Evolutionary conservation across 2,888 invertebrate genomes (phyloP).

Genomic region (Drosophila mayaguana): DNA sequence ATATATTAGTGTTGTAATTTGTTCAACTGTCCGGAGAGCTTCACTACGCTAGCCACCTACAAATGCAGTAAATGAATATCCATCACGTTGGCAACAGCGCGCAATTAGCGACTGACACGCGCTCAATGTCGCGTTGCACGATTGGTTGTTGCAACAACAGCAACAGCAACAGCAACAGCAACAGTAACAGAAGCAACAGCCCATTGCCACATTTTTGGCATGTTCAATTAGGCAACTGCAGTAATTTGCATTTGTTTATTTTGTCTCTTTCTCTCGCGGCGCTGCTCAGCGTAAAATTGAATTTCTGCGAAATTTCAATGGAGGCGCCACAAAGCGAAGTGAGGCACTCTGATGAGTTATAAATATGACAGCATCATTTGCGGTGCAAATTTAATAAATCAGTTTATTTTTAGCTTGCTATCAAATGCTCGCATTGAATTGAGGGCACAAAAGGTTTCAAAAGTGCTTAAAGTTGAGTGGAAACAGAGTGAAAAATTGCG

Average conservation of each 20-base stretch:
- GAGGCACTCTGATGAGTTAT: slow-evolving; percentile 32
- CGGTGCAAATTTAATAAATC: slow-evolving; percentile 30
- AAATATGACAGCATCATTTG: slow-evolving; percentile 32
- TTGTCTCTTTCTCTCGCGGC: background rate
- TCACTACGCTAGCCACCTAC: slow-evolving; percentile 6
- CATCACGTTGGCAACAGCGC: slow-evolving; percentile 13
- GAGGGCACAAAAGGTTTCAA: slow-evolving; percentile 6
- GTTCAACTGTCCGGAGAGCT: slow-evolving; percentile 4
- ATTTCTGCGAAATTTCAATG: background rate
- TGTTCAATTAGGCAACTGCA: slow-evolving; percentile 29
- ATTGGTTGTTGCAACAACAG: slow-evolving; percentile 15
- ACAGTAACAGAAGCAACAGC: slow-evolving; percentile 1
- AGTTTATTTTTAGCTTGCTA: background rate
- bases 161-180: background rate
- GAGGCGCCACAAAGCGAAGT: background rate
- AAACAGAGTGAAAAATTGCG: background rate
- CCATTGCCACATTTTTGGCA: slow-evolving; percentile 36
- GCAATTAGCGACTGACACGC: slow-evolving; percentile 20
- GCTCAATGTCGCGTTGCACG: slow-evolving; percentile 2
- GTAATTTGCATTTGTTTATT: slow-evolving; percentile 47
- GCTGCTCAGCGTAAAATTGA: slow-evolving; percentile 25
- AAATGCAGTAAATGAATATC: slow-evolving; percentile 15
- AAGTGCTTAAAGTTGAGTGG: slow-evolving; percentile 5
- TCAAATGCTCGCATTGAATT: background rate
- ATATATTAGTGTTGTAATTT: slow-evolving; percentile 20